Conservation (phyloP, 2,797 vertebrate genomes). For the Microctenopoma lineatum region DNA sequence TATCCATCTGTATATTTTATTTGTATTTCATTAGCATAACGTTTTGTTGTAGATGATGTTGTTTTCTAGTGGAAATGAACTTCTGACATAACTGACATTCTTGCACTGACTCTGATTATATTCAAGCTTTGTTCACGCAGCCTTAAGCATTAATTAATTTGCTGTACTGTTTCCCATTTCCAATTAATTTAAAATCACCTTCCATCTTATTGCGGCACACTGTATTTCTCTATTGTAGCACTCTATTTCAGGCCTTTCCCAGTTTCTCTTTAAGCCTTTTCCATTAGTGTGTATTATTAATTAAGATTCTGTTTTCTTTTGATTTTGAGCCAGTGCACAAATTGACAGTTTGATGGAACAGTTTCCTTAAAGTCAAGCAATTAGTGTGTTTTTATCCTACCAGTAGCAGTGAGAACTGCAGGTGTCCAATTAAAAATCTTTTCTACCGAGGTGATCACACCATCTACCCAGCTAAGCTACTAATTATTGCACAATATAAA, state of each 20-base stretch:
- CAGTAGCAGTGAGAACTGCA: constrained; percentile 33
- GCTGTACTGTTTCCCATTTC: not conserved
- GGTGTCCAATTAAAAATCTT: constrained; percentile 38
- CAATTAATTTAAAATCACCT: not conserved
- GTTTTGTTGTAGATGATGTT: no score
- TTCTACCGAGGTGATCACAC: constrained; percentile 20
- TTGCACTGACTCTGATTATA: not conserved
- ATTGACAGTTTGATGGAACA: constrained; percentile 19
- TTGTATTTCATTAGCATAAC: no score
- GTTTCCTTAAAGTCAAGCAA: constrained; percentile 42
- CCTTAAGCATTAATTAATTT: not conserved
- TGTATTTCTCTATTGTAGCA: not conserved
- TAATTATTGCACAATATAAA: constrained; percentile 25
- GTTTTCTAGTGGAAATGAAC: no score
- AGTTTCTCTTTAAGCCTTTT: not conserved
- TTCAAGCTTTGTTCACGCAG: not conserved
- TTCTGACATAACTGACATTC: no score
- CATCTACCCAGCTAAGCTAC: constrained; percentile 11
- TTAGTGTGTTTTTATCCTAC: constrained; percentile 44
- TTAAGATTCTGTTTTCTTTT: constrained; percentile 17
- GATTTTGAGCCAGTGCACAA: constrained; percentile 19
- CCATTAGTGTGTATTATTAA: constrained; percentile 1
- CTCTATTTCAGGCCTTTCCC: not conserved
- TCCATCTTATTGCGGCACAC: not conserved
- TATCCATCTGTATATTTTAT: no score